Evolutionary conservation across 2,888 invertebrate genomes (phyloP).

Genomic region (Ryuthela nishihirai): DNA sequence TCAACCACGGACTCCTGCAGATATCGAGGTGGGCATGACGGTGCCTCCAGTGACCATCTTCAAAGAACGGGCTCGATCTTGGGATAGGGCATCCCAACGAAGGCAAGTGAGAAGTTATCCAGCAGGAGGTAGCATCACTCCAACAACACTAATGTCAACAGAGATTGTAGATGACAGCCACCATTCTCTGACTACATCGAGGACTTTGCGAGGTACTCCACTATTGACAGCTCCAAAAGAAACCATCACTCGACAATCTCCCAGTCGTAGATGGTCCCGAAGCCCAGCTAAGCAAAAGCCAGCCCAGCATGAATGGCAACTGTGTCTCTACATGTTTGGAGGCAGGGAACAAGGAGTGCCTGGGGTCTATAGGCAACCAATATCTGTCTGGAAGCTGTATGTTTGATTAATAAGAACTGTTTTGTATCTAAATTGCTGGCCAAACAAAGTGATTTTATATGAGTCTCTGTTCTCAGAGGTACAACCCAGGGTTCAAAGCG

Average conservation of each 20-base stretch:
- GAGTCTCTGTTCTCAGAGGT: too few relatives aligned
- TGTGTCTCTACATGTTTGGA: slow-evolving; percentile 68
- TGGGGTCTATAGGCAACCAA: slow-evolving; percentile 68
- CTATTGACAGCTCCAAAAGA: background rate
- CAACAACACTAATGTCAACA: slow-evolving; percentile 22
- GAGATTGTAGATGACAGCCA: slow-evolving; percentile 27
- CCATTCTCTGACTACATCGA: slow-evolving; percentile 4
- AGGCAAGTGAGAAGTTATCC: slow-evolving; percentile 29
- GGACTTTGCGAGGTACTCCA: slow-evolving; percentile 1
- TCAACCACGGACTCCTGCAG: slow-evolving; percentile 5
- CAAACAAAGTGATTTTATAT: too few relatives aligned
- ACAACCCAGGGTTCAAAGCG: too few relatives aligned
- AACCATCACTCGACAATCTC: slow-evolving; percentile 17
- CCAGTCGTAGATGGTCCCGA: slow-evolving; percentile 34
- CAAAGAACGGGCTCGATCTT: slow-evolving; percentile 36
- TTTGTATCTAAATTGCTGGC: too few relatives aligned
- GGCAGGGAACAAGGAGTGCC: slow-evolving; percentile 75
- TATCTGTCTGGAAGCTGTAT: slow-evolving; percentile 74
- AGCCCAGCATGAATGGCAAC: slow-evolving; percentile 46
- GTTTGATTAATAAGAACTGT: slow-evolving; percentile 37
- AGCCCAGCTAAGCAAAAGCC: slow-evolving; percentile 26
- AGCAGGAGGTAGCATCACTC: slow-evolving; percentile 24
- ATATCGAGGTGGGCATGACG: slow-evolving; percentile 6
- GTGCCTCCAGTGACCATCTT: slow-evolving; percentile 14
- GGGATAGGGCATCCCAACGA: slow-evolving; percentile 38